These are phyloP conservation scores for Acleris emargana DNA, from an alignment of 2,888 invertebrate species.

Conservation along the genomic window DNA sequence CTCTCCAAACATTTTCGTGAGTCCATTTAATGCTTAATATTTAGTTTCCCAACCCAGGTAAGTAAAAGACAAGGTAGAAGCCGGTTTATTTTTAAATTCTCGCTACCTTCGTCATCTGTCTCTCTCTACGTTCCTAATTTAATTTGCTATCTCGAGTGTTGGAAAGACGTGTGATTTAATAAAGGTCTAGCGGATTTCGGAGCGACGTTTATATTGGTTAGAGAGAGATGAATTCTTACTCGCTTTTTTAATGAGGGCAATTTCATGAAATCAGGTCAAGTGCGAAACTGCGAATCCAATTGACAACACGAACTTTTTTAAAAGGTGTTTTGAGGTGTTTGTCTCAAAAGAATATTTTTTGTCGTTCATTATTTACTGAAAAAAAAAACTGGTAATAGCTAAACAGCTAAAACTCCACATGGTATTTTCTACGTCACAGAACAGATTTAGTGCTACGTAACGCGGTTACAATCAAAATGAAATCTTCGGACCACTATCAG, in stretches of 20 bases:
- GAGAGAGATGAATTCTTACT: slow-evolving; percentile 3
- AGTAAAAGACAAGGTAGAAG: slow-evolving; percentile 15
- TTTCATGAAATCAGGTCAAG: too few species aligned
- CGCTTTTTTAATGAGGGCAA: neutral
- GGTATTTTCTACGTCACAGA: too few species aligned
- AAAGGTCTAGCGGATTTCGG: slow-evolving; percentile 24
- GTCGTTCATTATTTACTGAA: too few species aligned
- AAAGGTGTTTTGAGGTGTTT: too few species aligned
- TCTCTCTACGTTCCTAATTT: slow-evolving; percentile 61
- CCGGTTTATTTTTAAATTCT: slow-evolving; percentile 18
- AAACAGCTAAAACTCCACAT: too few species aligned
- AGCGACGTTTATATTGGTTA: slow-evolving; percentile 23
- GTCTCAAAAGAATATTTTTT: too few species aligned
- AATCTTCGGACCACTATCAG: too few species aligned
- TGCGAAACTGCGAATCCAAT: too few species aligned
- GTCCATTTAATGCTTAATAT: slow-evolving; percentile 15
- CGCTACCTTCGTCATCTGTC: slow-evolving; percentile 42
- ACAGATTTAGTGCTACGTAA: too few species aligned
- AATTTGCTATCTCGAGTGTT: slow-evolving; percentile 48
- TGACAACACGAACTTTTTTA: too few species aligned
- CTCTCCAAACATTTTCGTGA: neutral
- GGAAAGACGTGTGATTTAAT: slow-evolving; percentile 39
- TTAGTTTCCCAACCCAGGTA: slow-evolving; percentile 17
- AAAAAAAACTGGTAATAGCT: too few species aligned
- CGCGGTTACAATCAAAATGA: too few species aligned